Evolutionary conservation across 2,888 invertebrate species (phyloP).

Genomic region (Sceliomorpha sp.): DNA sequence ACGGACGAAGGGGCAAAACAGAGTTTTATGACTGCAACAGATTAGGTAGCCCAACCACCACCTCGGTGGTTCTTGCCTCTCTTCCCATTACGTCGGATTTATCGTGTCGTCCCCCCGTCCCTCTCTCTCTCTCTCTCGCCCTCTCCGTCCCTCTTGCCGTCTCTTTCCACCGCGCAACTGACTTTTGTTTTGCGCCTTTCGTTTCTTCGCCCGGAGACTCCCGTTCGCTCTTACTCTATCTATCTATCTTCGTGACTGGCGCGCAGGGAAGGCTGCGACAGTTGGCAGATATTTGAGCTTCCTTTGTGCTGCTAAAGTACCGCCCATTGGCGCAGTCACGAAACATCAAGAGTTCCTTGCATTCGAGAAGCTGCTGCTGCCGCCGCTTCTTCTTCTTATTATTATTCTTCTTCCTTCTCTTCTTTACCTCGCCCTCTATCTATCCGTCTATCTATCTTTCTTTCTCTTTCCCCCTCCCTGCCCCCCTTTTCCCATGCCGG

Average conservation of each 20-base stretch:
- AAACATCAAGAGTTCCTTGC: conserved; percentile 40
- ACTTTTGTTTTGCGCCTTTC: conserved; percentile 41
- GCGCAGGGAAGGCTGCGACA: conserved; percentile 66
- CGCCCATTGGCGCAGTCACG: conserved; percentile 55
- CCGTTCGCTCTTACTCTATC: conserved; percentile 8
- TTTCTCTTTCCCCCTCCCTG: not conserved
- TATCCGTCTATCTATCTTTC: too few relatives aligned
- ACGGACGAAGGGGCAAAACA: conserved; percentile 69
- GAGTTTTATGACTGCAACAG: conserved; percentile 79
- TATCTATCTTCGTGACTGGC: conserved; percentile 31
- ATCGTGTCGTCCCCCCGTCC: conserved; percentile 48
- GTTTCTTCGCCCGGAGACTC: conserved; percentile 29
- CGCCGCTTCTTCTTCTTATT: too few relatives aligned
- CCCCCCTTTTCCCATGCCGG: not conserved
- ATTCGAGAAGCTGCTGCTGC: conserved; percentile 18
- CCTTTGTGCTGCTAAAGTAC: conserved; percentile 67
- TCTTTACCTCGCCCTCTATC: not conserved
- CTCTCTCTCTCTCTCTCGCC: conserved; percentile 64
- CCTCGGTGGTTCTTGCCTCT: too few relatives aligned
- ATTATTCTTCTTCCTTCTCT: conserved; percentile 2
- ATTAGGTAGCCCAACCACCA: conserved; percentile 72
- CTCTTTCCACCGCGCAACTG: conserved; percentile 52
- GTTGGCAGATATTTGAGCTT: conserved; percentile 77
- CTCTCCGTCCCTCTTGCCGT: conserved; percentile 61
- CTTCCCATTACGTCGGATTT: too few relatives aligned